Conservation (phyloP, 30 jellyfish, hydroid and myxozoan genomes). For the Aurelia sp. region DNA sequence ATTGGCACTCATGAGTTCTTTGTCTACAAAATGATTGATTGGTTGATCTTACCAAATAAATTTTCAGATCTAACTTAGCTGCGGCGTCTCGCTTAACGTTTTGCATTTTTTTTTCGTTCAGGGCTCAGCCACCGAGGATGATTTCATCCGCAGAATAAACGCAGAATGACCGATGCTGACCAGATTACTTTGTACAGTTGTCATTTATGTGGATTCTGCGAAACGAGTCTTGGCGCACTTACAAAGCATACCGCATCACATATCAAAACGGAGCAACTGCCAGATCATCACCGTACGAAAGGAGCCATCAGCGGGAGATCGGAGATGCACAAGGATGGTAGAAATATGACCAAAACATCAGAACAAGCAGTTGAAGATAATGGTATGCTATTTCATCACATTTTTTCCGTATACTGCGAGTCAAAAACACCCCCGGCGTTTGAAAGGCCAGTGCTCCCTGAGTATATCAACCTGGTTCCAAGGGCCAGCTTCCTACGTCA, state of each 20-base stretch:
- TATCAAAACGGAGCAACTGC: conserved; percentile 72
- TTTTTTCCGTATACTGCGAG: too few relatives aligned
- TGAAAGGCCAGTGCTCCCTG: too few relatives aligned
- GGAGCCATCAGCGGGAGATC: conserved; percentile 11
- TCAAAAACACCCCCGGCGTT: too few relatives aligned
- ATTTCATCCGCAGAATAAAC: neutral
- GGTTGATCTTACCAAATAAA: too few relatives aligned
- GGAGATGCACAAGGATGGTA: conserved; percentile 24
- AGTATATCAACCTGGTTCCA: too few relatives aligned
- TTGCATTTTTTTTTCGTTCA: too few relatives aligned
- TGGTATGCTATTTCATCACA: neutral
- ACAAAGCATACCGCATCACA: conserved; percentile 84
- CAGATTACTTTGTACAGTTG: conserved; percentile 78
- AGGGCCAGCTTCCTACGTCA: too few relatives aligned
- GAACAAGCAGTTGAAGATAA: neutral
- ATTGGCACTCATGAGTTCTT: too few relatives aligned
- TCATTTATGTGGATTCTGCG: conserved; percentile 85
- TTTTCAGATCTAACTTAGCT: too few relatives aligned
- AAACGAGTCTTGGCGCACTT: conserved; percentile 80
- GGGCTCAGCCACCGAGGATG: neutral
- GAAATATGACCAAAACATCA: neutral
- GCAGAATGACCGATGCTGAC: conserved; percentile 53
- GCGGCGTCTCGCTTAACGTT: too few relatives aligned
- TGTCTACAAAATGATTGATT: too few relatives aligned
- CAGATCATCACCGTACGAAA: conserved; percentile 20